Base-by-base conservation (phyloP, 2,888 invertebrate species). In the Ditylenchus weischeri region DNA sequence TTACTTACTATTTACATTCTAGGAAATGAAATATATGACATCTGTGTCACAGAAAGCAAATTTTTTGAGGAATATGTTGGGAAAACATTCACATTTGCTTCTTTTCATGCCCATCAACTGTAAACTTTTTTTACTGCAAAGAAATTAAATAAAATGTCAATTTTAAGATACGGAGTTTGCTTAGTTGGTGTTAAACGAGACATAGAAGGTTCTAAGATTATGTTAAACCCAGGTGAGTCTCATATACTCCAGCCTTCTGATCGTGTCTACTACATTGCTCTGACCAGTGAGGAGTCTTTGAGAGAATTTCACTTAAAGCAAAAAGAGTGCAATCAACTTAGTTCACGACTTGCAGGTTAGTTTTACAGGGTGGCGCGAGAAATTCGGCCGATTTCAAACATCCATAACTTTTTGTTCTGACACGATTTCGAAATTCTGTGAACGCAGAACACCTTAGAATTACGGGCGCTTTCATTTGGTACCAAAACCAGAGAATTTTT, bases 1-100 rank as follows among this genome's bases (percentile, higher is more conserved):
- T n/a, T n/a, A n/a, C n/a, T n/a, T n/a, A n/a, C n/a, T n/a, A n/a
- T n/a, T n/a, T n/a, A n/a, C n/a, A n/a, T n/a, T n/a, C n/a, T n/a
- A 43, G 43, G 43, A 43, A 98, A 98, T 85, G 96, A 98, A 87
- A 95, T 98, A 83, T 96, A 96, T 86, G 94, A 96, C 85, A 96
- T 96, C 76, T 43, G 58, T 23, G 76, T 69, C 13, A 68, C 70
- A 29, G 78, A 80, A 51, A 76, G 75, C 86, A 88, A 93, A 73
- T 96, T 98, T 86, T 96, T 96, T 84, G 93, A 94, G 36, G 96
- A 96, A 86, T 96, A 94, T 85, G 92, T 94, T 84, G 95, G 95
- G 65, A 96, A 96, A 86, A 93, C 93, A 85, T 98, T 96, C 86
- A 95, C 94, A n/a, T 96, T 94, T 84, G 95, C 96, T 75, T 94